Conservation (phyloP, 2,888 invertebrate genomes). For the Nomada lathburiana region DNA sequence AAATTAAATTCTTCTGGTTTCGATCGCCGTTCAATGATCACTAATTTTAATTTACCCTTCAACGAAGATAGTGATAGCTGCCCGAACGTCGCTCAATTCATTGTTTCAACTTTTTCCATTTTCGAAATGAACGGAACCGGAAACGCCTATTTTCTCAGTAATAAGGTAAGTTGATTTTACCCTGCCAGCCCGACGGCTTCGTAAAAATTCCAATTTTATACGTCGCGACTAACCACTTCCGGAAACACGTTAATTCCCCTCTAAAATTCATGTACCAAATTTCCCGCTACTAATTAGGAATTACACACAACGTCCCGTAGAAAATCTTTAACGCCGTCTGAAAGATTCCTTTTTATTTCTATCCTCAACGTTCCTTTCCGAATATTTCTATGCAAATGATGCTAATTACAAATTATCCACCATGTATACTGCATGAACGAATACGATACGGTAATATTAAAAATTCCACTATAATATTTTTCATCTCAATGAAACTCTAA, state of each 20-base stretch:
- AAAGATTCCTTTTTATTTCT: background rate
- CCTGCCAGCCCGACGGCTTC: constrained; percentile 11
- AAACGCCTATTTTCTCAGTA: constrained; percentile 29
- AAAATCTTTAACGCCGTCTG: constrained; percentile 14
- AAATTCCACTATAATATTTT: background rate
- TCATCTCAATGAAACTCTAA: background rate
- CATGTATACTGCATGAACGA: background rate
- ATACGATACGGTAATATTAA: background rate
- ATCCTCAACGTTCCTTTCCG: background rate
- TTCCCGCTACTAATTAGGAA: constrained; percentile 32
- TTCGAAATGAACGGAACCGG: background rate
- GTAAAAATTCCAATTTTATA: constrained; percentile 54
- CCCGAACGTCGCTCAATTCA: background rate
- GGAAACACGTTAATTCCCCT: constrained; percentile 29
- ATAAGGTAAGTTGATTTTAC: constrained; percentile 30
- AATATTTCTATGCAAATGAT: constrained; percentile 24
- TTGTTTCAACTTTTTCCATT: constrained; percentile 3
- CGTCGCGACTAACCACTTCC: constrained; percentile 5
- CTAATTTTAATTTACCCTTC: background rate
- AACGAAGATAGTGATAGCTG: background rate
- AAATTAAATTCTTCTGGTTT: background rate
- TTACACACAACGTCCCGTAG: constrained; percentile 2
- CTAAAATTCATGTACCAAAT: constrained; percentile 42
- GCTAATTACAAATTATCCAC: constrained; percentile 16
- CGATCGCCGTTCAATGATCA: background rate